These are phyloP conservation scores for Cosmorhoe ocellata DNA, from an alignment of 2,888 invertebrate species.

Conservation along the genomic window DNA sequence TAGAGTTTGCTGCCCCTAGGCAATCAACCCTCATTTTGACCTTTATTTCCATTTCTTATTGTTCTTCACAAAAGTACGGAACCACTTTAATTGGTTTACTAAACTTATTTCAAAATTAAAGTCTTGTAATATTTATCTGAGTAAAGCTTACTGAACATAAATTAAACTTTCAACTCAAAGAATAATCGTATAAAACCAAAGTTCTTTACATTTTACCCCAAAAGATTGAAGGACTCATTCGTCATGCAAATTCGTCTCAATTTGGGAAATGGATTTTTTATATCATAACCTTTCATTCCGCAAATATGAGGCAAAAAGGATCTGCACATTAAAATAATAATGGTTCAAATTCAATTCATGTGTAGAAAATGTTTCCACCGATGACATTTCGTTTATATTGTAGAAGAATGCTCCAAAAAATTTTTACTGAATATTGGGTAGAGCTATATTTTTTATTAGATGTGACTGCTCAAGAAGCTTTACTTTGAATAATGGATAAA, in stretches of 20 bases:
- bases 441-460: neutral
- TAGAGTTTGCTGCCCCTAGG: too few relatives aligned
- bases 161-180: neutral
- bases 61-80: too few relatives aligned
- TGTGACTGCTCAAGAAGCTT: neutral
- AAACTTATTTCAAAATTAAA: too few relatives aligned
- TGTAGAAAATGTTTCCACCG: conserved; percentile 9
- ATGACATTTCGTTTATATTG: neutral
- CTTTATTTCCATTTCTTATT: too few relatives aligned
- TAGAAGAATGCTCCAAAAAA: neutral
- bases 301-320: conserved; percentile 25
- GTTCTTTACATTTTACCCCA: neutral
- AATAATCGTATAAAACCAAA: neutral
- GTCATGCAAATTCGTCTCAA: conserved; percentile 18
- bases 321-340: conserved; percentile 34
- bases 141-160: neutral
- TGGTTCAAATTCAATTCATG: conserved; percentile 23
- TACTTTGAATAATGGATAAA: too few relatives aligned
- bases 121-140: too few relatives aligned
- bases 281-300: conserved; percentile 18
- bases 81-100: too few relatives aligned
- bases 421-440: too few relatives aligned
- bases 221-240: conserved; percentile 5
- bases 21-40: too few relatives aligned
- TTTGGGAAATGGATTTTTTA: conserved; percentile 21